phyloP scores from a whole-genome alignment of 64 coral and sea anemone species.

The Dendrophyllia cribrosa region DNA sequence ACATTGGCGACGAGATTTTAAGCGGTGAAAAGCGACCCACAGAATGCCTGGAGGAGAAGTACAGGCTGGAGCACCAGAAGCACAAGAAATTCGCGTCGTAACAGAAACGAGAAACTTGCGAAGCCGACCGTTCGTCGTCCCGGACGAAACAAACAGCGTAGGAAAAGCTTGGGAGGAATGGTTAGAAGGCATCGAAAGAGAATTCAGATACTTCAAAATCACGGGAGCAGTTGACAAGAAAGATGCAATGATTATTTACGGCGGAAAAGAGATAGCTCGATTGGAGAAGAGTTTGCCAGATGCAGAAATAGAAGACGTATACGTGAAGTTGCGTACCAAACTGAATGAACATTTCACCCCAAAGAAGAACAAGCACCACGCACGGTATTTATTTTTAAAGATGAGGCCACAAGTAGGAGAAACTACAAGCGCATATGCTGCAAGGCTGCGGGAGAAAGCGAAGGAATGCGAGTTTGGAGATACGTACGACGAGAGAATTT shows the following conservation, averaged over 20 bases:
- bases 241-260: constrained; percentile 59
- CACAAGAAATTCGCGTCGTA: background rate
- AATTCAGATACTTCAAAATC: constrained; percentile 53
- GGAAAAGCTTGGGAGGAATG: constrained; percentile 43
- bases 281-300: constrained; percentile 45
- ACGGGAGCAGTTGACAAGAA: constrained; percentile 24
- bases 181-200: constrained; percentile 46
- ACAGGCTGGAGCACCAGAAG: background rate
- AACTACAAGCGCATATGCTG: background rate
- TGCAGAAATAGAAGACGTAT: background rate
- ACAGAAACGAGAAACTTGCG: constrained; percentile 9
- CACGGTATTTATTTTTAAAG: constrained; percentile 40
- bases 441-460: constrained; percentile 53
- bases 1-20: too few species aligned
- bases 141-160: background rate
- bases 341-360: constrained; percentile 31
- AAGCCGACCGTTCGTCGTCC: background rate
- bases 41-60: background rate
- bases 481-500: background rate
- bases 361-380: constrained; percentile 60
- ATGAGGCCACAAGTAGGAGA: constrained; percentile 10
- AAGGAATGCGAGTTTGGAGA: constrained; percentile 64
- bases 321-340: constrained; percentile 26
- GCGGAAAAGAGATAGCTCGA: constrained; percentile 47
- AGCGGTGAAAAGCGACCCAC: too few species aligned